Evolutionary conservation across 1,140 invertebrate species (phyloP), one percentile per base, ranked within the genome.

Genomic region (Macrotrachela quadricornifera): DNA sequence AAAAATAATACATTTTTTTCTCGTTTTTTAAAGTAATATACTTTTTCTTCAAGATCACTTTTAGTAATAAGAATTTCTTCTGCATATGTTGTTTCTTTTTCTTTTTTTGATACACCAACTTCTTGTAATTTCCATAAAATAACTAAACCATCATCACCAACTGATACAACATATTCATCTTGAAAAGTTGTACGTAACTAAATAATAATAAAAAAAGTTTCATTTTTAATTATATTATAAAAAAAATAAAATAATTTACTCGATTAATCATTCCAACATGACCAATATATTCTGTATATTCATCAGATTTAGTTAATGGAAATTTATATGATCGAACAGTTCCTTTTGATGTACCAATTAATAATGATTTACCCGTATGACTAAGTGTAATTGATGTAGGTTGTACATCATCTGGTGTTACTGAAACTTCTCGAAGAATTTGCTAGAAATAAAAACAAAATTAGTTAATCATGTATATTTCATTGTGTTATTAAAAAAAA

Each of bases 91-190:
- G 81, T 74, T 57, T 84, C 80, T 64, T 79, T 78, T 61, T 82
- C 79, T 45, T 80, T 63, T 50, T 77, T 76, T 6, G 79, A 68
- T 0, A 77, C 71, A 64, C 78, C 76, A 1, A 78, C 79, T 59
- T 85, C 82, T 1, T 76, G 71, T 36, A 90, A 63, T 61, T 79
- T 78, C 85, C 86, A 92, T 52, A 90, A 73, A 51, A 82, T 80
- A 14, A 91, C 73, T 0, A 78, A 79, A 0, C 83, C 79, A 62
- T 83, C 81, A 56, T 73, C 69, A 1, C 78, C 78, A 9, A 78
- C 75, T 10, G 80, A 81, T 36, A 88, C 74, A 21, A 88, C 61
- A 37, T 75, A 76, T 58, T 79, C 77, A 64, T 86, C 83, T 61
- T 86, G 80, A 59, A 79, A 80, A 6, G 82, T 77, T 36, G 73